A percentile compares a stretch with the other conserved stretches of the same genome.
These are phyloP conservation scores for Augochlora pura DNA, from an alignment of 1,140 invertebrate species.

Conservation along the genomic window DNA sequence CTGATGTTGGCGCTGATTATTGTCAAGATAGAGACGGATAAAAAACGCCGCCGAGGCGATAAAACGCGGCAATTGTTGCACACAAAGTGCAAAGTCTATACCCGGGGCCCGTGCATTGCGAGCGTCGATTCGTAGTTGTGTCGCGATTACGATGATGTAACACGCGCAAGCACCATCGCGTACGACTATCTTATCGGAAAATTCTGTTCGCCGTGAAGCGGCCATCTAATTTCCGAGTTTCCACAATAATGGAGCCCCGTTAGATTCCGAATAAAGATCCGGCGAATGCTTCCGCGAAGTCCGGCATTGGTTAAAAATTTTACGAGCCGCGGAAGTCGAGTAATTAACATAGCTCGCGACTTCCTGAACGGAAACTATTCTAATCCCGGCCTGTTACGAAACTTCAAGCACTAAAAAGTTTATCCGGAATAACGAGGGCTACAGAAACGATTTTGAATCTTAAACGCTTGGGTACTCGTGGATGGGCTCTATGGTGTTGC, in stretches of 20 bases:
- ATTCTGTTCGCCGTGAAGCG: conserved; percentile 8
- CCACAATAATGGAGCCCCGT: no score
- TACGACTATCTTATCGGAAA: conserved; percentile 18
- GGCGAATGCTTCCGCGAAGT: background rate
- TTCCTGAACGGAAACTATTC: background rate
- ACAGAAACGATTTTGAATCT: background rate
- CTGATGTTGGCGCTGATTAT: background rate
- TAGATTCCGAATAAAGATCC: no score
- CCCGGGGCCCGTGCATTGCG: background rate
- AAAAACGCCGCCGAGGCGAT: background rate
- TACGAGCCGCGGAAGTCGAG: background rate
- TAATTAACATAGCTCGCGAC: no score
- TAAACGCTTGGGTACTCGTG: background rate
- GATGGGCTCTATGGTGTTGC: background rate
- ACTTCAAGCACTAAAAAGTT: background rate
- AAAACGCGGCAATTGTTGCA: conserved; percentile 2
- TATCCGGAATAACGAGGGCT: background rate
- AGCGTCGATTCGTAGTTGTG: conserved; percentile 3
- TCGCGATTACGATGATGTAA: conserved; percentile 40
- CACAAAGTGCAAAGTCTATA: conserved; percentile 33
- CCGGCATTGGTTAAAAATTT: background rate
- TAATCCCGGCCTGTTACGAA: background rate
- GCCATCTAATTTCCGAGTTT: background rate
- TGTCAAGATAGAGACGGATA: background rate
- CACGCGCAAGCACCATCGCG: background rate